Evolutionary conservation across 1,140 invertebrate genomes (phyloP).

Genomic region (Hypsibius dujardini): DNA sequence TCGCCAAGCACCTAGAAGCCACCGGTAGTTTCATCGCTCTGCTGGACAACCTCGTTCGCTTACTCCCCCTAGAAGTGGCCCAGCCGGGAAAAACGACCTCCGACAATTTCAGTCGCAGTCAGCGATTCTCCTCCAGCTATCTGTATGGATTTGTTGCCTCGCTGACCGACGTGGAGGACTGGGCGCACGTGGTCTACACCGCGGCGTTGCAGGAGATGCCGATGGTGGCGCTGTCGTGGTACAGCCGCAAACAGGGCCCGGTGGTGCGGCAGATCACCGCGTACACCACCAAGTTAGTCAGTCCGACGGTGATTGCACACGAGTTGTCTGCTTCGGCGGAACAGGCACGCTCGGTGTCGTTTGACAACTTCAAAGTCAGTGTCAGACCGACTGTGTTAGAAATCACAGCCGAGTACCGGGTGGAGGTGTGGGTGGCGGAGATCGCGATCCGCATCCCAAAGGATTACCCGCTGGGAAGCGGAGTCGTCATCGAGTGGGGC

Average conservation of each 20-base stretch:
- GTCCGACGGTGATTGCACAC: background rate
- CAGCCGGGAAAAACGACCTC: background rate
- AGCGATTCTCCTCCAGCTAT: too few species aligned
- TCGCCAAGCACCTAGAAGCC: background rate
- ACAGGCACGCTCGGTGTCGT: background rate
- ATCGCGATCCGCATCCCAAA: background rate
- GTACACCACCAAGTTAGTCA: background rate
- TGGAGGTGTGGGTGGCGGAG: slow-evolving; percentile 3
- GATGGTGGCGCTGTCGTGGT: slow-evolving; percentile 7
- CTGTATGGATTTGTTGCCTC: background rate
- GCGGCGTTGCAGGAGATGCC: slow-evolving; percentile 1
- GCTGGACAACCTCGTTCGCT: background rate
- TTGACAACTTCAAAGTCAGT: slow-evolving; percentile 16
- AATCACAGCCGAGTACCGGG: slow-evolving; percentile 13
- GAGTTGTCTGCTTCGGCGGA: background rate
- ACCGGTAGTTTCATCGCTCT: background rate
- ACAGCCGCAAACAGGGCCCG: slow-evolving; percentile 1
- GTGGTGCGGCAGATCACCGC: background rate
- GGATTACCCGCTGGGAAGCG: background rate
- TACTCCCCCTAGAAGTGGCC: background rate
- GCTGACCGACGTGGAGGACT: background rate
- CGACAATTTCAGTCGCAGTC: too few species aligned
- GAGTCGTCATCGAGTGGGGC: background rate
- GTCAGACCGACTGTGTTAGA: slow-evolving; percentile 2
- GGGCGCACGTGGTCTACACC: background rate